phyloP scores from a whole-genome alignment of 1,140 invertebrate species.

The Meteorus sp. region DNA sequence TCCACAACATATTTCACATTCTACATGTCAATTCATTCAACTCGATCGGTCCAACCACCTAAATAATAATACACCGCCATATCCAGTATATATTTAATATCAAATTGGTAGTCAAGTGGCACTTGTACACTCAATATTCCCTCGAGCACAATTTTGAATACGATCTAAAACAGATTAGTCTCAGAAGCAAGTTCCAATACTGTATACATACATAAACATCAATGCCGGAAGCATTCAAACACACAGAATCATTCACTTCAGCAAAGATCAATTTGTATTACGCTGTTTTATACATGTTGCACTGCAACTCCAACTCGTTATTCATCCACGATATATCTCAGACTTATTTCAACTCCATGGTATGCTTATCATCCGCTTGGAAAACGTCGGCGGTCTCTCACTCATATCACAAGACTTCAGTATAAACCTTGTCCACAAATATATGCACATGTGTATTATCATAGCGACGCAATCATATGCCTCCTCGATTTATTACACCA shows the following conservation, averaged over 20 bases:
- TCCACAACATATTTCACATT: no score
- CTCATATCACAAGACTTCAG: no score
- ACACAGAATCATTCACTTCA: not conserved
- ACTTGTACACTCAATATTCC: no score
- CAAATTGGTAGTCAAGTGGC: no score
- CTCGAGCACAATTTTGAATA: not conserved
- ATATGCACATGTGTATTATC: slow-evolving; percentile 3
- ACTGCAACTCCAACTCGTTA: slow-evolving; percentile 1
- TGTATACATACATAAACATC: not conserved
- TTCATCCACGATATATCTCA: not conserved
- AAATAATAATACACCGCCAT: no score
- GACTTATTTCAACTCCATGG: slow-evolving; percentile 7
- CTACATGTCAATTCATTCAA: no score
- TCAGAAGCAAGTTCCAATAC: not conserved
- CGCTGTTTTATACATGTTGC: not conserved
- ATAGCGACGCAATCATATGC: not conserved
- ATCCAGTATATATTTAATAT: no score
- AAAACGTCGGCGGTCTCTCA: not conserved
- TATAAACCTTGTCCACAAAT: not conserved
- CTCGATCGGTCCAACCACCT: no score
- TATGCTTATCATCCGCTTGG: slow-evolving; percentile 2
- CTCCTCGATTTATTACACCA: not conserved
- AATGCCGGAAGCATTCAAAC: slow-evolving; percentile 4
- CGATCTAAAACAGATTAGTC: not conserved
- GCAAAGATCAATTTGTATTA: slow-evolving; percentile 7